Base-by-base conservation (phyloP, 2,888 invertebrate species). In the Polyploca ridens region DNA sequence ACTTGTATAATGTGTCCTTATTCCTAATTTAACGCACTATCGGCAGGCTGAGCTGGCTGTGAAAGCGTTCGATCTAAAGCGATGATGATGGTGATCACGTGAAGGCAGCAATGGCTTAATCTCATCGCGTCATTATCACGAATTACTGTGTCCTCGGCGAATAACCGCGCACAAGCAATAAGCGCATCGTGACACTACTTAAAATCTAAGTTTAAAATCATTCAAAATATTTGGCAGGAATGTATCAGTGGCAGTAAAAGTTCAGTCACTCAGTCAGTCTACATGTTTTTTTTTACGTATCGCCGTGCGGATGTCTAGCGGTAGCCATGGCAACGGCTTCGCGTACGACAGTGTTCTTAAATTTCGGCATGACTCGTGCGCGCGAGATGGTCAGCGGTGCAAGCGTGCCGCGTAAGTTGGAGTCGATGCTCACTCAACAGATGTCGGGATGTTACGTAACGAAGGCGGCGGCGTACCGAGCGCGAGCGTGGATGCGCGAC, bases 371-470 rank as follows among this genome's bases (percentile, higher is more conserved):
- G 88, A 72, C 85, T 68, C 78, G 86, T 87, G 90, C 86, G 84
- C 85, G 84, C 87, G 85, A 69, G 75, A 85, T 88, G 88, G 84
- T 76, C 81, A 85, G 91, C 89, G 84, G 90, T 90, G 88, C 73
- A 91, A 92, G 92, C 92, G 91, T 90, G 90, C 77, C 86, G 86
- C 86, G 54, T 54, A 84, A 81, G 84, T 75, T 74, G 84, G 77
- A 79, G 75, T 78, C 78, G 81, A 72, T 70, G 64, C 75, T 79
- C 86, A 86, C 90, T 91, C 92, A 92, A 93, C 93, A 92, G 91
- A 89, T 91, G 91, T 84, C 86, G 89, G 81, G 65, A 70, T 77
- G 87, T 92, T 91, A 91, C 90, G 91, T 90, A 92, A 92, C 85
- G 75, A 72, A 2, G 54, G 72, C 69, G 19, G 19, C 61, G 19